Conservation (phyloP, 2,888 invertebrate species). For the Rotaria macrura region DNA sequence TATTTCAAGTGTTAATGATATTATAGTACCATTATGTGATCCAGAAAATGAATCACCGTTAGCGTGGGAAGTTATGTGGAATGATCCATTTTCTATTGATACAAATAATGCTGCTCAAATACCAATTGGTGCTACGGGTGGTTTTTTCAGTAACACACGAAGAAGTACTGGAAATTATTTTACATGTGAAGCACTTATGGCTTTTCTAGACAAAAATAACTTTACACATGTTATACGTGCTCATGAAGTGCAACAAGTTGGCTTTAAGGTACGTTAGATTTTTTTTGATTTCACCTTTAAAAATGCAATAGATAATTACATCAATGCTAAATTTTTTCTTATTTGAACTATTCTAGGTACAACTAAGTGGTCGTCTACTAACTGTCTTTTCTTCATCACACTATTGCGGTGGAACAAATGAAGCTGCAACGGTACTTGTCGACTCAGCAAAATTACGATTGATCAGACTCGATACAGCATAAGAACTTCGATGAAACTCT, state of each 20-base stretch:
- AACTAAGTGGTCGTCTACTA: constrained; percentile 60
- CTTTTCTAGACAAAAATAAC: constrained; percentile 60
- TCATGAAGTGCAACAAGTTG: constrained; percentile 63
- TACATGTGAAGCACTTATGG: constrained; percentile 59
- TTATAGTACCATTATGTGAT: constrained; percentile 59
- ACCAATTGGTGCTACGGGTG: constrained; percentile 45
- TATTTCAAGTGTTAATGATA: constrained; percentile 51
- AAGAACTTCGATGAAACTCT: background rate
- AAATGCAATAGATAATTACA: background rate
- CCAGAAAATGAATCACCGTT: constrained; percentile 62
- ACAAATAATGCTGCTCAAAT: background rate
- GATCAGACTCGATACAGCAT: constrained; percentile 56
- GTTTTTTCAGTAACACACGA: constrained; percentile 60
- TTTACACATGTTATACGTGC: constrained; percentile 64
- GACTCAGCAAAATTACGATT: constrained; percentile 60
- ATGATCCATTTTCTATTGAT: constrained; percentile 58
- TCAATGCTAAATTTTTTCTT: too few species aligned
- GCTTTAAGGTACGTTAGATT: constrained; percentile 57
- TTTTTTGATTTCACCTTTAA: background rate
- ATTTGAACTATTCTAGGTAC: constrained; percentile 44
- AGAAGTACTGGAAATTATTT: constrained; percentile 67
- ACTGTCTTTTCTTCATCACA: constrained; percentile 66
- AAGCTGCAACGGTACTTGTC: constrained; percentile 62
- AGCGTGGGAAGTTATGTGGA: constrained; percentile 71
- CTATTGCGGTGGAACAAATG: constrained; percentile 65